phyloP scores from a whole-genome alignment of 2,113 vertebrate genomes.

The Raja brachyura region DNA sequence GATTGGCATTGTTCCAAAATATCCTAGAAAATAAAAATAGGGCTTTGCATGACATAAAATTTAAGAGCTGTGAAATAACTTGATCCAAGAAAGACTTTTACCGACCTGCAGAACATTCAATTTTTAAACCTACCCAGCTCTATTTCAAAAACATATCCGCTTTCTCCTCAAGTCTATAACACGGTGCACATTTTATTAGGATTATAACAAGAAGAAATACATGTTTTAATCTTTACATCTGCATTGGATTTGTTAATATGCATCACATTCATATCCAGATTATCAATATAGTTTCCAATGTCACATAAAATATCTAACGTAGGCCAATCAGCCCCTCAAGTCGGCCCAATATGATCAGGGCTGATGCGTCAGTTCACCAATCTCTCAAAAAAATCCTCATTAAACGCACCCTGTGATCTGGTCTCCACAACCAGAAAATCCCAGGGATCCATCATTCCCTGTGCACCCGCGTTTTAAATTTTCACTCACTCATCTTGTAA shows the following conservation, averaged over 20 bases:
- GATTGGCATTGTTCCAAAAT: slow-evolving; percentile 52
- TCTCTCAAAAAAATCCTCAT: too few species aligned
- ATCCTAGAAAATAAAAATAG: slow-evolving; percentile 47
- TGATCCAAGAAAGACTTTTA: not conserved
- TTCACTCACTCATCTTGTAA: too few species aligned
- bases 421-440: too few species aligned
- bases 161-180: not conserved
- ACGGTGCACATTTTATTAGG: not conserved
- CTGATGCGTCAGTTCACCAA: too few species aligned
- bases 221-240: not conserved
- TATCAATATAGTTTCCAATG: too few species aligned
- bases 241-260: not conserved
- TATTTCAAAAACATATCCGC: not conserved
- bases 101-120: not conserved
- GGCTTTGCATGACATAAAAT: not conserved
- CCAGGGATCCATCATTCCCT: too few species aligned
- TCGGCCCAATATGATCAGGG: too few species aligned
- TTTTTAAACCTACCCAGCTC: not conserved
- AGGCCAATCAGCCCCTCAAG: too few species aligned
- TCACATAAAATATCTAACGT: too few species aligned
- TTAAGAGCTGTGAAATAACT: not conserved
- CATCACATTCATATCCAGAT: not conserved
- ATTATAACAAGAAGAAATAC: not conserved
- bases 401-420: too few species aligned
- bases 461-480: too few species aligned